Evolutionary conservation across 2,888 invertebrate species (phyloP), one percentile per base, ranked within the genome.

Genomic region (Heterodera filipjevi): DNA sequence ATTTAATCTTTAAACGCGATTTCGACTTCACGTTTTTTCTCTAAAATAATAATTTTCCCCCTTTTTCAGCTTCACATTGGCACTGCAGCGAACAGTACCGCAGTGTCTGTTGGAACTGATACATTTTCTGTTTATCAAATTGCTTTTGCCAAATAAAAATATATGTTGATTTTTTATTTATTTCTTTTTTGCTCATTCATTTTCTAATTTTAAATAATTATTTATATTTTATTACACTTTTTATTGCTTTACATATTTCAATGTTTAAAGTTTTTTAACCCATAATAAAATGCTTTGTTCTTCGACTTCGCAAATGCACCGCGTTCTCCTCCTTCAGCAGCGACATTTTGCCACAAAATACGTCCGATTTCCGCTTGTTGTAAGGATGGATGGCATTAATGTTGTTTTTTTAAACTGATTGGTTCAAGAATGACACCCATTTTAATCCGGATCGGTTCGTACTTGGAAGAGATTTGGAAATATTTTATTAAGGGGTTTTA

Each of bases 71-170:
- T 35, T 19, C 32, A 32, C 32, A 68, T 68, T 68, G 68, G 59
- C 59, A 59, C 59, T 33, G 68, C 32, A 2, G 32, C 68, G 68
- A 33, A 33, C 16, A 33, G 32, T 14, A 49, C 68, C 5, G 27
- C 68, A 33, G 33, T 66, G 66, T 16, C 68, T 22, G 22, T 59
- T n/a, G 27, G 27, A 59, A 59, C 59, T 10, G 68, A 68, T 19
- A 35, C 68, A 68, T 68, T 68, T 68, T 68, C 22, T 68, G 35
- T 68, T 14, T 68, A 68, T 33, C 68, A 32, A 32, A 35, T 68
- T 68, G 19, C n/a, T n/a, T n/a, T 8, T 33, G 32, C 30, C 33
- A 68, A 59, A 27, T 10, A 59, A 59, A 0, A 27, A 59, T 22
- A 27, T 27, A n/a, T 59, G n/a, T 59, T 6, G 0, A 59, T 5